Evolutionary conservation across 2,888 invertebrate species (phyloP).

Genomic region (Tenthredo amoena): DNA sequence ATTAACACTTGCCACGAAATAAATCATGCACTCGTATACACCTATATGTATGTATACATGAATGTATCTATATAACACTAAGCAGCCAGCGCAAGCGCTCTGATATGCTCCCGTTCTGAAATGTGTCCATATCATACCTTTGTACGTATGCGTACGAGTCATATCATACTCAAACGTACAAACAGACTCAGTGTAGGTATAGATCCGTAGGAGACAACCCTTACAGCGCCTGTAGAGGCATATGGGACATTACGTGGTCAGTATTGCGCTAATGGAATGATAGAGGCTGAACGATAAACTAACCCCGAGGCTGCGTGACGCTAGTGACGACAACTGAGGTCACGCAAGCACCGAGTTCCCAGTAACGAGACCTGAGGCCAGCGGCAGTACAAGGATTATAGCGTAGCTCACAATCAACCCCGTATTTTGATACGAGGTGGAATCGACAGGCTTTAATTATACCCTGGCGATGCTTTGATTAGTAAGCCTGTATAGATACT

Average conservation of each 20-base stretch:
- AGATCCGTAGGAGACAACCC: constrained; percentile 33
- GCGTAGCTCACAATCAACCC: not conserved
- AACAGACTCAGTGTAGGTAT: constrained; percentile 13
- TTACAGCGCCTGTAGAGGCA: not conserved
- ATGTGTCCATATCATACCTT: not conserved
- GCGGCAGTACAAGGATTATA: constrained; percentile 1
- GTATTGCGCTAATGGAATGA: constrained; percentile 54
- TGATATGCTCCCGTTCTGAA: not conserved
- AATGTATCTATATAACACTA: not conserved
- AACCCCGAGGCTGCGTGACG: constrained; percentile 52
- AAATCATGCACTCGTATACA: constrained; percentile 48
- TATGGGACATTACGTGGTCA: constrained; percentile 46
- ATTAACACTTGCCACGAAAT: constrained; percentile 54
- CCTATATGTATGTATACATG: not conserved
- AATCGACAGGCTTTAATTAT: constrained; percentile 32
- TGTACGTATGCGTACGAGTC: not conserved
- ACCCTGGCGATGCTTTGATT: constrained; percentile 6
- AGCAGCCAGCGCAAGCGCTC: constrained; percentile 20
- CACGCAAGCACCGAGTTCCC: constrained; percentile 37
- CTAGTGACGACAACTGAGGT: constrained; percentile 51
- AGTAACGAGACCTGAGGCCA: not conserved
- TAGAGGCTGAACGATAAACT: constrained; percentile 53
- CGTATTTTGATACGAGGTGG: constrained; percentile 20
- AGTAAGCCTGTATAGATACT: constrained; percentile 16
- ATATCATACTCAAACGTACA: not conserved